Conservation (phyloP, 2,797 vertebrate species). For the Triplophysa yarkandensis region DNA sequence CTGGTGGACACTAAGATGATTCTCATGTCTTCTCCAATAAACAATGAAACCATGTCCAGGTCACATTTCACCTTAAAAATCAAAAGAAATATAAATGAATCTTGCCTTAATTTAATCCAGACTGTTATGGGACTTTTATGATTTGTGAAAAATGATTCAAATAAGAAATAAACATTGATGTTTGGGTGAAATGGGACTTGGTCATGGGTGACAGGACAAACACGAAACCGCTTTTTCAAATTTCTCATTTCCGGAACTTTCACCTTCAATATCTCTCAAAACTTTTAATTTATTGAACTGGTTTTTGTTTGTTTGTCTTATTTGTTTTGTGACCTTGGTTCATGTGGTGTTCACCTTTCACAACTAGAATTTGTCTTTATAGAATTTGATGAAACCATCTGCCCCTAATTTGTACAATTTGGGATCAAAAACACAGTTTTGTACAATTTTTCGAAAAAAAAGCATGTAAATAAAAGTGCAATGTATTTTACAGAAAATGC, state of each 20-base stretch:
- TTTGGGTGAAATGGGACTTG: neutral
- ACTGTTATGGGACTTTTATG: neutral
- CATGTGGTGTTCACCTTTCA: slow-evolving; percentile 14
- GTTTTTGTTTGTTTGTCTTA: slow-evolving; percentile 10
- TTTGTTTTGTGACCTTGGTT: neutral
- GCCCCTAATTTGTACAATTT: slow-evolving; percentile 56
- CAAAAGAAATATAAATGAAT: neutral
- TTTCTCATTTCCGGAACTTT: neutral
- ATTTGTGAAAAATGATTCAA: neutral
- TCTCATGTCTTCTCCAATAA: neutral
- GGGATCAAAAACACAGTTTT: slow-evolving; percentile 65
- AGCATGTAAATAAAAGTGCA: slow-evolving; percentile 60
- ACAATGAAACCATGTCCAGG: neutral
- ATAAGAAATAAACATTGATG: neutral
- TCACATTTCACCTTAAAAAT: neutral
- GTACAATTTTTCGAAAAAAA: slow-evolving; percentile 69
- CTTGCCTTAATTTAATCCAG: neutral
- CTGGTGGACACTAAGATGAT: neutral
- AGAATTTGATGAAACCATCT: neutral
- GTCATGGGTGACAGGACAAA: neutral
- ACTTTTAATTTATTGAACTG: slow-evolving; percentile 45
- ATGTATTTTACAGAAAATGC: slow-evolving; percentile 61
- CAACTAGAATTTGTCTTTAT: neutral
- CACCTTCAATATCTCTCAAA: neutral
- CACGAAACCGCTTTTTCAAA: neutral